phyloP scores from a whole-genome alignment of 2,113 vertebrate species.

The Sinocyclocheilus maitianheensis region DNA sequence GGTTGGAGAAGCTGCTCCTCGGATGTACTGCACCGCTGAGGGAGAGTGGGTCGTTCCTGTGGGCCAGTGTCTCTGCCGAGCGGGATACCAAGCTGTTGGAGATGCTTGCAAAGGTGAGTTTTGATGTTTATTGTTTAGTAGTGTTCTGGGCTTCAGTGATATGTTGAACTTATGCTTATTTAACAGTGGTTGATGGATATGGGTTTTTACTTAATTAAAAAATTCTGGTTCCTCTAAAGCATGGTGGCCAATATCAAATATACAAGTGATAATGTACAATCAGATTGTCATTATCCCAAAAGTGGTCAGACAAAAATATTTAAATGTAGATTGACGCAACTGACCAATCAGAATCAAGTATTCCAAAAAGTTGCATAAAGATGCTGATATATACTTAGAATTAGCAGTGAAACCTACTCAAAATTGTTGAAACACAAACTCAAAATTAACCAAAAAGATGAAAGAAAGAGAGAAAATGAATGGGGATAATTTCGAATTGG shows the following conservation, averaged over 20 bases:
- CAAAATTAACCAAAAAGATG: no score
- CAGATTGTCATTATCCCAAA: background rate
- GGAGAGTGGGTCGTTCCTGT: constrained; percentile 95
- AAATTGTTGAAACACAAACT: no score
- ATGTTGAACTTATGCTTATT: background rate
- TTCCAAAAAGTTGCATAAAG: no score
- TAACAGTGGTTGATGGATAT: background rate
- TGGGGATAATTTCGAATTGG: background rate
- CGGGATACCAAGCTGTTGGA: constrained; percentile 81
- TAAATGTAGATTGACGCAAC: background rate
- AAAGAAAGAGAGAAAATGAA: no score
- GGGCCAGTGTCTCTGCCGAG: constrained; percentile 86
- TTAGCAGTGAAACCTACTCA: no score
- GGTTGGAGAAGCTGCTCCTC: constrained; percentile 75
- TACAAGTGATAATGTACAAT: background rate
- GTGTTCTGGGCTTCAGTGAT: background rate
- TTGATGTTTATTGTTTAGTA: constrained; percentile 3
- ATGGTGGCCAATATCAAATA: no score
- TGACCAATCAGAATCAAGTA: background rate
- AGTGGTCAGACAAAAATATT: background rate
- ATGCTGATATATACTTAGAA: no score
- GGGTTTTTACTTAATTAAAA: background rate
- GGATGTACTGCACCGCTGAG: constrained; percentile 88
- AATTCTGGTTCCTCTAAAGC: no score
- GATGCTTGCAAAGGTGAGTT: constrained; percentile 85